A percentile compares a stretch with the other conserved stretches of the same genome.
These are phyloP conservation scores for Pogonomyrmex barbatus DNA, from an alignment of 1,140 invertebrate genomes.

Conservation along the genomic window DNA sequence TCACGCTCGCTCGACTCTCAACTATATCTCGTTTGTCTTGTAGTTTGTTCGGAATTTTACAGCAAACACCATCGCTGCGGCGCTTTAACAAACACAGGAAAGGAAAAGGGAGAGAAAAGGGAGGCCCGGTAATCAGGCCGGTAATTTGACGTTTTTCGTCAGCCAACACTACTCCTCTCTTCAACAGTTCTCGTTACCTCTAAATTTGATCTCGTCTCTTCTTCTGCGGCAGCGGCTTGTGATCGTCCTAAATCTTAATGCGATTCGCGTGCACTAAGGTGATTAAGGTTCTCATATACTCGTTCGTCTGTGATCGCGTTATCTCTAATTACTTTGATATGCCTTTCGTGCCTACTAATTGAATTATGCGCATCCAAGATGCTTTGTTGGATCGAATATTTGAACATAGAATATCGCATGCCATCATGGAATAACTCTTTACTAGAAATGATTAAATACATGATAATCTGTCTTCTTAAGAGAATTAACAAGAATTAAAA, in stretches of 20 bases:
- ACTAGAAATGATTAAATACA: background rate
- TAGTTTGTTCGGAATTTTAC: slow-evolving; percentile 76
- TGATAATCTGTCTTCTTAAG: background rate
- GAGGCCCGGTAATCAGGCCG: slow-evolving; percentile 5
- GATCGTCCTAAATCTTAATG: slow-evolving; percentile 58
- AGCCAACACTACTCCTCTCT: slow-evolving; percentile 1
- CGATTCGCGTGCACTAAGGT: slow-evolving; percentile 57
- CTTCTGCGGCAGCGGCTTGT: slow-evolving; percentile 8
- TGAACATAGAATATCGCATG: background rate
- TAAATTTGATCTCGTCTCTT: slow-evolving; percentile 61
- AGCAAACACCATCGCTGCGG: slow-evolving; percentile 69
- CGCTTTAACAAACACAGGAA: slow-evolving; percentile 67
- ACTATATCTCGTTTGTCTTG: slow-evolving; percentile 75
- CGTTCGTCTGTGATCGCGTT: slow-evolving; percentile 51
- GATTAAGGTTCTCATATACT: slow-evolving; percentile 54
- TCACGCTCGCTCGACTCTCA: slow-evolving; percentile 34
- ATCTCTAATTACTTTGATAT: slow-evolving; percentile 61
- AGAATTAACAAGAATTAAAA: background rate
- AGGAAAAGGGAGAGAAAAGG: background rate
- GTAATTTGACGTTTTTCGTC: slow-evolving; percentile 55
- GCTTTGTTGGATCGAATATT: slow-evolving; percentile 1
- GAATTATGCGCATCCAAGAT: slow-evolving; percentile 41
- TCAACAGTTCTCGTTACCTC: slow-evolving; percentile 64
- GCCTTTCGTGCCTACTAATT: slow-evolving; percentile 49
- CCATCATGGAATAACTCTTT: background rate